Evolutionary conservation across 2,113 vertebrate genomes (phyloP).

Genomic region (Aix galericulata): DNA sequence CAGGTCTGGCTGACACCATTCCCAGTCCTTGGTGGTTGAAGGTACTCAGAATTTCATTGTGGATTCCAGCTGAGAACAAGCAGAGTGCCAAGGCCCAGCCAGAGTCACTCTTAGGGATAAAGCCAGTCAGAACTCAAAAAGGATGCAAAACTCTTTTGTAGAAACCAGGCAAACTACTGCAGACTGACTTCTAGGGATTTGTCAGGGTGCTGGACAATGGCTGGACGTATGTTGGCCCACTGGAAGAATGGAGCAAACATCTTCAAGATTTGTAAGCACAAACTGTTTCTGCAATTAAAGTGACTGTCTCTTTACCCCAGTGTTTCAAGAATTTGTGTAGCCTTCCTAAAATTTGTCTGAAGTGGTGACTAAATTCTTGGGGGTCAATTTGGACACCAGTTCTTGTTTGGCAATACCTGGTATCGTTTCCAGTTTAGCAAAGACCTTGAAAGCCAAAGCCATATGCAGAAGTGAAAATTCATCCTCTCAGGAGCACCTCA

Average conservation of each 20-base stretch:
- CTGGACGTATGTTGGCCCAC: background rate
- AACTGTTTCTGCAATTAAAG: background rate
- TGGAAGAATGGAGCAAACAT: background rate
- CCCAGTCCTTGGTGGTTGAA: background rate
- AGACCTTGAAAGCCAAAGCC: background rate
- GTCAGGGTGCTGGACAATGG: background rate
- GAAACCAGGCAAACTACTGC: background rate
- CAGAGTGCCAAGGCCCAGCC: background rate
- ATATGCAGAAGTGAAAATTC: background rate
- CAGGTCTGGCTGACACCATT: background rate
- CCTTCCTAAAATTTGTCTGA: background rate
- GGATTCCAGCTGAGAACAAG: background rate
- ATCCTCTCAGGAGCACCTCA: background rate
- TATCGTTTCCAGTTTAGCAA: background rate
- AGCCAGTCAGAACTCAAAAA: background rate
- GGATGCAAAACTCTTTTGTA: background rate
- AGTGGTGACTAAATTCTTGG: background rate
- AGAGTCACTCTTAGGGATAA: background rate
- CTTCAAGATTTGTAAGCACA: background rate
- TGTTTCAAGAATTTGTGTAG: background rate
- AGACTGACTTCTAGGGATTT: background rate
- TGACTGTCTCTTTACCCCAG: accelerated
- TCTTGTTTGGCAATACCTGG: background rate
- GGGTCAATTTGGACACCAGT: background rate
- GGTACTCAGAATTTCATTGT: background rate